Evolutionary conservation across 1,140 invertebrate genomes (phyloP), one percentile per base, ranked within the genome.

Genomic region (Tribolium castaneum): DNA sequence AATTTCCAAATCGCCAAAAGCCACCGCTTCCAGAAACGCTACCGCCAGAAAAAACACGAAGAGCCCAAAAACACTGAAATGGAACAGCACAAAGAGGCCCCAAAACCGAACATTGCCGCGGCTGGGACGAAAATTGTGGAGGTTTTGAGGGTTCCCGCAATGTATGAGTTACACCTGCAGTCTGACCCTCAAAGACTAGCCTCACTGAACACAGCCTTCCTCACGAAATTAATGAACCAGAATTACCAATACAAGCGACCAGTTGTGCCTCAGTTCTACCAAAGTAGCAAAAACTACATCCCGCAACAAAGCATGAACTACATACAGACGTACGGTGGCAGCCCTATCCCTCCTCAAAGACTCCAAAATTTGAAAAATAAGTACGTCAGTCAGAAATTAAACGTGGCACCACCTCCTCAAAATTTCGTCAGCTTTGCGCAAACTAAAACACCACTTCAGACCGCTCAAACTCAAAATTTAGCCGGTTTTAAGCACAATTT

Each of bases 151-250:
- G 59, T 66, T 12, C 59, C 59, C 0, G 59, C 59, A 4, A 66
- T 66, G 30, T 66, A 66, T 14, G 59, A 66, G 13, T 14, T 66
- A 30, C 59, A 35, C 16, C 16, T 66, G 30, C 59, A 66, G 34
- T 66, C 59, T 3, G 59, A 66, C 7, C 59, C 59, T 34, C 59
- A 66, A 22, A 34, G 59, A 35, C 59, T 66, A 10, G 59, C 30
- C 34, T 5, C 59, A 12, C 12, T 66, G 6, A 66, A 66, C 30
- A 34, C 54, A 5, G 54, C 59, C 1, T 35, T 25, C n/a, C n/a
- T 66, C n/a, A 66, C 25, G 4, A 66, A 66, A 14, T 35, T 66
- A 10, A 66, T 66, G 59, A 35, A 35, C 16, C 25, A 66, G 12
- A 66, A 35, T 5, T 9, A 66, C 5, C n/a, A 13, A 19, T 59